A percentile compares a stretch with the other conserved stretches of the same genome.
Conservation (phyloP, 37 sponge, comb jelly and placozoan species). For the Halisarca cf. caerulea region DNA sequence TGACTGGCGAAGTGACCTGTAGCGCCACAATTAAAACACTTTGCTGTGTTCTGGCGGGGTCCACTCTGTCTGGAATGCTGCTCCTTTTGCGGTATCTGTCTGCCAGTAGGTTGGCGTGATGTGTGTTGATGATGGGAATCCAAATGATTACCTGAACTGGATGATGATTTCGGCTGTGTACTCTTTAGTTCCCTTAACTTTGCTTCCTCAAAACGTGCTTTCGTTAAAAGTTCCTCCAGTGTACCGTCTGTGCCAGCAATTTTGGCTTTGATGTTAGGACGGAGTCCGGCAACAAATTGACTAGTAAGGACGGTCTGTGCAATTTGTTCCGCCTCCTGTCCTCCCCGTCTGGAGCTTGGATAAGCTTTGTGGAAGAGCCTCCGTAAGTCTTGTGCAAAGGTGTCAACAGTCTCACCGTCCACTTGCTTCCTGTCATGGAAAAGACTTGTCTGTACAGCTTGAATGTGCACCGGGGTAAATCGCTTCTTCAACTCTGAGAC, state of each 20-base stretch:
- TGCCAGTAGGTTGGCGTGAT: background rate
- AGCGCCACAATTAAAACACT: background rate
- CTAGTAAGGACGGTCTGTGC: background rate
- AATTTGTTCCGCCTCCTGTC: background rate
- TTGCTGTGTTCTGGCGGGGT: background rate
- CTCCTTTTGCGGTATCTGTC: background rate
- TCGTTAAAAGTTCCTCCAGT: background rate
- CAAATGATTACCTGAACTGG: too few relatives aligned
- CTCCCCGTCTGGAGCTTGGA: background rate
- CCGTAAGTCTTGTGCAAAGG: slow-evolving; percentile 47
- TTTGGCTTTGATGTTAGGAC: background rate
- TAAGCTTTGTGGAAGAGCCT: slow-evolving; percentile 43
- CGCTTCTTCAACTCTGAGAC: slow-evolving; percentile 33
- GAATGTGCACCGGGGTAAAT: slow-evolving; percentile 37
- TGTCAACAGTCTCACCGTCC: slow-evolving; percentile 38
- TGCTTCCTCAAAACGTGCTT: background rate
- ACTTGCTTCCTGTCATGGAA: slow-evolving; percentile 47
- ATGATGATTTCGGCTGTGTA: background rate
- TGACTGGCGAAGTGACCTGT: background rate
- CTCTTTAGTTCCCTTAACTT: background rate
- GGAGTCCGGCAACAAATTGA: background rate
- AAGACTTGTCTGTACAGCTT: slow-evolving; percentile 28
- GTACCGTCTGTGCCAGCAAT: background rate
- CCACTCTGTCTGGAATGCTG: background rate
- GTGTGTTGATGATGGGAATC: background rate